These are phyloP conservation scores for Pelodytes ibericus DNA, from an alignment of 2,797 vertebrate genomes.

Conservation along the genomic window DNA sequence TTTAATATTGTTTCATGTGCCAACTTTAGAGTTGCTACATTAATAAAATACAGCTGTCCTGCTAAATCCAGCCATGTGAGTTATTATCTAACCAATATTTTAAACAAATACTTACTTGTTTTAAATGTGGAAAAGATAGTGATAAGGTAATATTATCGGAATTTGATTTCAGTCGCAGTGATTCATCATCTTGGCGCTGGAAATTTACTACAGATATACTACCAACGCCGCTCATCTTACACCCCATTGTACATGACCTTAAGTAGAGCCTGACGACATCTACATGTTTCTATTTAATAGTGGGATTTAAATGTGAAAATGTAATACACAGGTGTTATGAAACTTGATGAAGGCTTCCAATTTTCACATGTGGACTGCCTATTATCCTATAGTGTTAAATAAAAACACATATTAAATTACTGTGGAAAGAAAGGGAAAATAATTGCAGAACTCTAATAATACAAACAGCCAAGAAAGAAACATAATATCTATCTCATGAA, in stretches of 20 bases:
- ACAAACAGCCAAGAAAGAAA: constrained; percentile 22
- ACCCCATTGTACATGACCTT: not conserved
- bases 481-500: constrained; percentile 15
- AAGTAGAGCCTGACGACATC: not conserved
- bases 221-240: not conserved
- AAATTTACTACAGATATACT: not conserved
- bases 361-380: constrained; percentile 30
- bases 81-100: too few relatives aligned
- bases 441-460: not conserved
- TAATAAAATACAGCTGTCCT: too few relatives aligned
- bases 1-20: too few relatives aligned
- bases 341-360: constrained; percentile 19
- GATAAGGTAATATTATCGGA: too few relatives aligned
- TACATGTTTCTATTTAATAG: constrained; percentile 8
- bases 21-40: too few relatives aligned
- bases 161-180: too few relatives aligned
- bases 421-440: not conserved
- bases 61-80: too few relatives aligned
- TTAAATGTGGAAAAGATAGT: too few relatives aligned
- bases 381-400: constrained; percentile 20
- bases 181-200: too few relatives aligned
- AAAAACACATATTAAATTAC: constrained; percentile 22
- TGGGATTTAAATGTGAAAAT: constrained; percentile 2
- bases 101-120: too few relatives aligned
- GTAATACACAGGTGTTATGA: constrained; percentile 20